Evolutionary conservation across 2,888 invertebrate species (phyloP), one percentile per base, ranked within the genome.

Genomic region (Eristalis tenax): DNA sequence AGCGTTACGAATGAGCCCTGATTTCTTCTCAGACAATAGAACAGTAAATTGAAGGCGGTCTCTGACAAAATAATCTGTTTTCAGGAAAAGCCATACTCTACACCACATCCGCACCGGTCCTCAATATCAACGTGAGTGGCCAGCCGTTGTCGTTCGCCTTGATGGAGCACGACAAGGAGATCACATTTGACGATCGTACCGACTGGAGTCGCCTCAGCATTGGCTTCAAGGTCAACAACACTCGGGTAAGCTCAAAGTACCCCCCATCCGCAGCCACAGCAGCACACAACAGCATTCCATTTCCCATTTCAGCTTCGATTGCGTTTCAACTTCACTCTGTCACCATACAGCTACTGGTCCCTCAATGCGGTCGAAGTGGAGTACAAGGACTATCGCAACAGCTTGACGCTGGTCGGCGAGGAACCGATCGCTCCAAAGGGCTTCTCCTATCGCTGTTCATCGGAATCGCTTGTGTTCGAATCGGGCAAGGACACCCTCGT

Each of bases 321-420:
- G 15, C 94, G 94, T 89, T 95, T 95, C 89, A 94, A 94, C 85
- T 95, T 95, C 92, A 94, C 94, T 84, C 92, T 94, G 66, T 89
- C 93, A 0, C 92, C 89, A 0, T 91, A 90, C 15, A 94, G 94
- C 0, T 94, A 94, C 91, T 95, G 95, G 95, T 92, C 92, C 1
- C 93, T 95, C 10, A 94, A 94, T 0, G 94, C 94, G 0, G 95
- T 94, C 15, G 94, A 95, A 89, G 93, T 95, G 76, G 93, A 93
- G 89, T 94, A 94, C 43, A 93, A 93, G 68, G 90, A 90, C 0
- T 89, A 89, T 59, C 90, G 90, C 56, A 89, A 89, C 13, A 89
- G 90, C 6, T 88, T 92, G 43, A 71, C 89, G 8, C 89, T 79
- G 63, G 92, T 89, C 1, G 92, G 92, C 1, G 89, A 90, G 56